Evolutionary conservation across 2,797 vertebrate genomes (phyloP).

Genomic region (Falco peregrinus): DNA sequence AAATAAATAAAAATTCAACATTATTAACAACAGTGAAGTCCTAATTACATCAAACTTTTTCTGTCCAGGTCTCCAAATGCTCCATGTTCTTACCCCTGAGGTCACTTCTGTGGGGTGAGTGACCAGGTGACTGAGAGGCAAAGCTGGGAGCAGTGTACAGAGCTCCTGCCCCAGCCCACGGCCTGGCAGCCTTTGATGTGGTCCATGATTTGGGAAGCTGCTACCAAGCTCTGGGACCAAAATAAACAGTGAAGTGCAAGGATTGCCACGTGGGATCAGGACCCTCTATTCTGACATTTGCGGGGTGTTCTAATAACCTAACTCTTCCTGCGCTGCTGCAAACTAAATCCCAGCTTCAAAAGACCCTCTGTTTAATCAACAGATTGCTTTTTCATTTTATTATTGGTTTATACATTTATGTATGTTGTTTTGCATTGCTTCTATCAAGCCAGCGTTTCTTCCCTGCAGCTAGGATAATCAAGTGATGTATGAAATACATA

Average conservation of each 20-base stretch:
- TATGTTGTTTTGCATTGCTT: constrained; percentile 44
- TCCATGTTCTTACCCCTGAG: rapidly evolving
- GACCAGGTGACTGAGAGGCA: not conserved
- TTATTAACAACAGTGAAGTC: rapidly evolving
- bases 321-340: not conserved
- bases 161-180: rapidly evolving
- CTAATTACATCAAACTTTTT: not conserved
- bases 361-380: constrained; percentile 51
- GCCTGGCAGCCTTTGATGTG: not conserved
- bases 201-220: not conserved
- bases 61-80: not conserved
- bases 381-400: not conserved
- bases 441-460: not conserved
- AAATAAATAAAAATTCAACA: too few species aligned
- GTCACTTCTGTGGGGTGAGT: not conserved
- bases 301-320: not conserved
- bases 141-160: not conserved
- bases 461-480: constrained; percentile 27
- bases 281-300: too few species aligned
- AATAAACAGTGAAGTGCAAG: not conserved
- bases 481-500: constrained; percentile 65
- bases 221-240: not conserved
- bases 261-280: rapidly evolving
- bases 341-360: constrained; percentile 30
- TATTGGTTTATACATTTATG: constrained; percentile 16